These are phyloP conservation scores for Erpornis zantholeuca DNA, from an alignment of 2,113 vertebrate genomes.

Conservation along the genomic window DNA sequence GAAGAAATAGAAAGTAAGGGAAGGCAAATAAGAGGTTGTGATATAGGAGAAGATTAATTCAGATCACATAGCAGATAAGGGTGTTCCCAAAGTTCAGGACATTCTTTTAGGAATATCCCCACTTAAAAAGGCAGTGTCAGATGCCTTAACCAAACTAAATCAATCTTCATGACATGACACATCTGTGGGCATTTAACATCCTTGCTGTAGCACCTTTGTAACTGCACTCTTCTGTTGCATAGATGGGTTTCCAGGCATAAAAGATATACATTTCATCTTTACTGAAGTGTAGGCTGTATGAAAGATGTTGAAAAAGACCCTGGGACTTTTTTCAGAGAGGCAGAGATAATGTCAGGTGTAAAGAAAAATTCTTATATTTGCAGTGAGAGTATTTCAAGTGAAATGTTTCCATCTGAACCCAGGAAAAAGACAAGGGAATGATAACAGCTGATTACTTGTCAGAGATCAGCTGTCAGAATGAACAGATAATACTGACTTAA, in stretches of 20 bases:
- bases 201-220: neutral
- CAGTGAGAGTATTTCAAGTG: neutral
- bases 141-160: neutral
- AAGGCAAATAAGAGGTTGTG: neutral
- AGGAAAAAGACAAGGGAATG: neutral
- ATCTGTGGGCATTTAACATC: neutral
- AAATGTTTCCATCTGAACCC: neutral
- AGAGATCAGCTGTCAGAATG: conserved; percentile 7
- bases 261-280: neutral
- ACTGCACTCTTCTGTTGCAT: neutral
- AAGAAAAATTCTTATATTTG: neutral
- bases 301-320: neutral
- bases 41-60: neutral
- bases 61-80: neutral
- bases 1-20: neutral
- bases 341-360: neutral
- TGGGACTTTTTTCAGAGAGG: neutral
- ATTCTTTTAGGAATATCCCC: neutral
- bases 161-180: neutral
- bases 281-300: neutral
- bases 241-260: neutral
- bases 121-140: neutral
- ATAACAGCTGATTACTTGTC: neutral
- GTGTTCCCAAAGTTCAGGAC: neutral
- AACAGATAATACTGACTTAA: neutral